Evolutionary conservation across 2,888 invertebrate genomes (phyloP).

Genomic region (Callosobruchus maculatus): DNA sequence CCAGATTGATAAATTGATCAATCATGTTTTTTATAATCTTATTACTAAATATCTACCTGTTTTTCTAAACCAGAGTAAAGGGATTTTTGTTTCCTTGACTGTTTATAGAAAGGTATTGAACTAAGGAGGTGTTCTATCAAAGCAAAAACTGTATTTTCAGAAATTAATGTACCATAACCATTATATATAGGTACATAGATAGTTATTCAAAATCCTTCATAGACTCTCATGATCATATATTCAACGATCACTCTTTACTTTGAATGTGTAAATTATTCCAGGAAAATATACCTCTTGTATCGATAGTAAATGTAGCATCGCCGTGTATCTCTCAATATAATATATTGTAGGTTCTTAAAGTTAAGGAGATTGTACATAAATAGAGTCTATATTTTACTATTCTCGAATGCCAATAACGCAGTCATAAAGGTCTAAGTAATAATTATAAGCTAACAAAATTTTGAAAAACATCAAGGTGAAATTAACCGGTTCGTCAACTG

Average conservation of each 20-base stretch:
- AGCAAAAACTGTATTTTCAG: too few relatives aligned
- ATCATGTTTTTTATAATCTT: too few relatives aligned
- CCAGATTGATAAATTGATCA: neutral
- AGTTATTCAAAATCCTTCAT: too few relatives aligned
- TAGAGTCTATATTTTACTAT: conserved; percentile 9
- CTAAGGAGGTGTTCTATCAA: too few relatives aligned
- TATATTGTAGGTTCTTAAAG: neutral
- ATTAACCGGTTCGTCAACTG: neutral
- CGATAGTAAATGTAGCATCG: neutral
- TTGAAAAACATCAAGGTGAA: neutral
- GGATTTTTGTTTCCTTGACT: too few relatives aligned
- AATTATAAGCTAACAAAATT: neutral
- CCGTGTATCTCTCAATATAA: neutral
- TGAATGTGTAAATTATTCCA: neutral
- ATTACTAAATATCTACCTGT: too few relatives aligned
- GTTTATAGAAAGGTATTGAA: too few relatives aligned
- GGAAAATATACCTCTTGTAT: neutral
- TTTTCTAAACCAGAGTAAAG: too few relatives aligned
- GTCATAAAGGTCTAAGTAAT: conserved; percentile 29
- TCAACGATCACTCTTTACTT: neutral
- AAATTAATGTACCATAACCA: too few relatives aligned
- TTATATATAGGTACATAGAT: too few relatives aligned
- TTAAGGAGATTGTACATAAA: neutral
- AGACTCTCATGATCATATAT: too few relatives aligned
- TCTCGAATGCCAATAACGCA: conserved; percentile 31